Base-by-base conservation (phyloP, 2,888 invertebrate species). In the Mythimna vitellina region DNA sequence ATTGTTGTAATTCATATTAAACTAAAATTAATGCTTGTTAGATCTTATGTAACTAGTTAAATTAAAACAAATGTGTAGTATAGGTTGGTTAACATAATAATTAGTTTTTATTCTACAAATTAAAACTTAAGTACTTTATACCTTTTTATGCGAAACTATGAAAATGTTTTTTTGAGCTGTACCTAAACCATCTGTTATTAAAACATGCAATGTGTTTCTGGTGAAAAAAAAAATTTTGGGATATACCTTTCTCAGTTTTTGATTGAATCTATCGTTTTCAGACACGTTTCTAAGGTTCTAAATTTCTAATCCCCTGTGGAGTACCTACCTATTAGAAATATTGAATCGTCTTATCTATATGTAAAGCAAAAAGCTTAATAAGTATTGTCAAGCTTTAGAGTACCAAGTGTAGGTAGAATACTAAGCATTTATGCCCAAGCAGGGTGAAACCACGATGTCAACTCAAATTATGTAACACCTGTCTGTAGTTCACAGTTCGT, bases 381-480 rank as follows among this genome's bases (percentile, higher is more conserved):
- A 29, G 29, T 29, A 46, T 46, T 17, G 1, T 6, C 46, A 46
- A 46, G 46, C 12, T 17, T 46, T 17, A 46, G 17, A 46, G 46
- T 46, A 14, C 5, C 46, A 6, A 46, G 12, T 46, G 53, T 53
- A 53, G 1, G 12, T 51, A 51, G 51, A 46, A 46, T 46, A 46
- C 14, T 46, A 17, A 46, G 42, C 17, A 14, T 46, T 17, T 51
- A 51, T 8, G 51, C 9, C 17, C 32, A 49, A 54, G 10, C 20
- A 38, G 22, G 25, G 38, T 5, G 29, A 56, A 22, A 32, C 20
- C 54, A 77, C 29, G 22, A 51, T 14, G 14, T 53, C 32, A 29
- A 22, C 12, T 17, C 9, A 38, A 49, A 51, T 75, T 78, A 77
- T 70, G 32, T 51, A 75, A 75, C 74, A 70, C 25, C 70, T 77